Percentiles rank a stretch among this genome's conserved stretches.
These are phyloP conservation scores for Eucera pruinosa DNA, from an alignment of 2,888 invertebrate species.

Conservation along the genomic window DNA sequence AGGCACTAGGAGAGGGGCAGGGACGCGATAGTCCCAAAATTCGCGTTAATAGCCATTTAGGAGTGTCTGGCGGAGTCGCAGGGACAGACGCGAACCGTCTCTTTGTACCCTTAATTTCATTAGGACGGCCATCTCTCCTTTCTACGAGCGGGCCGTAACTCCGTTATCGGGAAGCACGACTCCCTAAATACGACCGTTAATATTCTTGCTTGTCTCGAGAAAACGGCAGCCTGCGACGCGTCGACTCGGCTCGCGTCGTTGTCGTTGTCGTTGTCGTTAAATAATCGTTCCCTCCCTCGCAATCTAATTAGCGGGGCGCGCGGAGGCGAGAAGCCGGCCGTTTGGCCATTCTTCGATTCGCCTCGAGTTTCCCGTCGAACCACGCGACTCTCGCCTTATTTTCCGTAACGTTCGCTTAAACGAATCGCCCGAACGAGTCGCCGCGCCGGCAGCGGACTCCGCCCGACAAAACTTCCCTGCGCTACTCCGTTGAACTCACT, in stretches of 20 bases:
- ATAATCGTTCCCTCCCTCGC: constrained; percentile 57
- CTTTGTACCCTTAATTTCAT: constrained; percentile 82
- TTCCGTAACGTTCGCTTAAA: no score
- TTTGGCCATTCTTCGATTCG: constrained; percentile 28
- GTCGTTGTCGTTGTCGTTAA: constrained; percentile 65
- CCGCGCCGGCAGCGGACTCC: no score
- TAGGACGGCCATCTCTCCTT: constrained; percentile 73
- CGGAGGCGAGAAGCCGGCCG: constrained; percentile 13
- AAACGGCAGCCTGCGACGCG: constrained; percentile 58
- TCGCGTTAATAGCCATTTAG: constrained; percentile 75
- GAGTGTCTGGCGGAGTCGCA: constrained; percentile 66
- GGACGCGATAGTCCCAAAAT: constrained; percentile 62
- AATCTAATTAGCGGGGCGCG: constrained; percentile 52
- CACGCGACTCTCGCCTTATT: no score
- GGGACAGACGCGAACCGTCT: constrained; percentile 72
- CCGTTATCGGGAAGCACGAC: constrained; percentile 80
- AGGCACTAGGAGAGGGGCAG: no score
- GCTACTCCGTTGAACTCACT: constrained; percentile 67
- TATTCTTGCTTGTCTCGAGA: constrained; percentile 67
- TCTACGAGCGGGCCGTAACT: constrained; percentile 71
- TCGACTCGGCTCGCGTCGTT: no score
- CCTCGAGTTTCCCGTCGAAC: neutral
- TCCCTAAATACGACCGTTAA: constrained; percentile 78
- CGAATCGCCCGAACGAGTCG: constrained; percentile 11
- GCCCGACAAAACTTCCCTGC: no score